These are phyloP conservation scores for Sphaeramia orbicularis DNA, from an alignment of 2,797 vertebrate genomes.

Conservation along the genomic window DNA sequence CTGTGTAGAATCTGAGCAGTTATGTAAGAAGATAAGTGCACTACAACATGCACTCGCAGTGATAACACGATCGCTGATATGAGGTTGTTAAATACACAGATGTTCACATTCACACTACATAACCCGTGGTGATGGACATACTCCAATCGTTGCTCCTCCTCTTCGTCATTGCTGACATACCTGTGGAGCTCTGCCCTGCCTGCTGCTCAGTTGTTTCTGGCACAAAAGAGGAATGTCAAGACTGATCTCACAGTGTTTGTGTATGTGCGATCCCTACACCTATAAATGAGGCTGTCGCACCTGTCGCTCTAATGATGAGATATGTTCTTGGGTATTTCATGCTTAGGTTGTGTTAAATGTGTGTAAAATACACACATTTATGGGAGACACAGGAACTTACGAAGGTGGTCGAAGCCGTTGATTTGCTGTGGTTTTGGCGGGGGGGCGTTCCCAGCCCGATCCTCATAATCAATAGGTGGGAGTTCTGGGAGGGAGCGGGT, in stretches of 20 bases:
- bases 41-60: neutral
- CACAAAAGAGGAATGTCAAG: slow-evolving; percentile 45
- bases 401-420: slow-evolving; percentile 54
- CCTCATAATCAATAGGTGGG: slow-evolving; percentile 77
- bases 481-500: slow-evolving; percentile 35
- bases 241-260: slow-evolving; percentile 28
- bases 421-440: slow-evolving; percentile 38
- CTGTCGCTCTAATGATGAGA: neutral
- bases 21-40: neutral
- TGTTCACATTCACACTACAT: too few species aligned
- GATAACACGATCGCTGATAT: slow-evolving; percentile 1
- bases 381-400: slow-evolving; percentile 68
- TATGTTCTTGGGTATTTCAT: slow-evolving; percentile 2
- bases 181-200: slow-evolving; percentile 59
- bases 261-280: neutral
- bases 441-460: slow-evolving; percentile 4
- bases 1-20: neutral
- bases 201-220: slow-evolving; percentile 49
- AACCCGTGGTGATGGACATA: slow-evolving; percentile 43
- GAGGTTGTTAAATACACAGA: neutral
- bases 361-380: too few species aligned
- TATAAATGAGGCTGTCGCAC: neutral
- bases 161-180: slow-evolving; percentile 73
- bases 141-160: slow-evolving; percentile 43
- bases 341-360: neutral